A percentile compares a stretch with the other conserved stretches of the same genome.
phyloP scores from a whole-genome alignment of 2,888 invertebrate species.

The Leptinotarsa tumamoca region DNA sequence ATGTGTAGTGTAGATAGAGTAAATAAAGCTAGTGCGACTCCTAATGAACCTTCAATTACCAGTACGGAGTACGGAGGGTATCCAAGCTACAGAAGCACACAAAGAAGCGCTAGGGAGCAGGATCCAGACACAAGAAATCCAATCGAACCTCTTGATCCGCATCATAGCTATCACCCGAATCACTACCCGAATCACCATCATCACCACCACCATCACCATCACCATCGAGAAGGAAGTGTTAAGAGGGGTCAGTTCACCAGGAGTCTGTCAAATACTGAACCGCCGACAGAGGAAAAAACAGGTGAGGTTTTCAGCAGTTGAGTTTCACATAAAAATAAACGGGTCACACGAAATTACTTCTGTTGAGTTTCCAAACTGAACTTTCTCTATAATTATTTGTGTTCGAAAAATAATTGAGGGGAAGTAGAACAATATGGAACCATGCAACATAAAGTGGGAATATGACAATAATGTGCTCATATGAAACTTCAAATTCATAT shows the following conservation, averaged over 20 bases:
- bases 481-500: too few species aligned
- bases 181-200: conserved; percentile 62
- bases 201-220: conserved; percentile 54
- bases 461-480: too few species aligned
- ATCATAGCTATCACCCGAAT: conserved; percentile 61
- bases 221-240: conserved; percentile 71
- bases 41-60: conserved; percentile 47
- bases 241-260: conserved; percentile 77
- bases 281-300: conserved; percentile 86
- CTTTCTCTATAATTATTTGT: too few species aligned
- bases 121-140: conserved; percentile 58
- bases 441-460: too few species aligned
- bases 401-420: too few species aligned
- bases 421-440: too few species aligned
- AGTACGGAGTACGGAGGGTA: conserved; percentile 60
- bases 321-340: too few species aligned
- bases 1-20: conserved; percentile 45
- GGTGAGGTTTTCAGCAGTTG: conserved; percentile 67
- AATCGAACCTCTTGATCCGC: conserved; percentile 56
- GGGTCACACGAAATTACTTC: too few species aligned
- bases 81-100: conserved; percentile 50
- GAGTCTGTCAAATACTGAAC: conserved; percentile 85
- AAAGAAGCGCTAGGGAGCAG: conserved; percentile 52
- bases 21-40: conserved; percentile 47
- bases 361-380: too few species aligned